These are phyloP conservation scores for Acropternis orthonyx DNA, from an alignment of 2,797 vertebrate species.

Conservation along the genomic window DNA sequence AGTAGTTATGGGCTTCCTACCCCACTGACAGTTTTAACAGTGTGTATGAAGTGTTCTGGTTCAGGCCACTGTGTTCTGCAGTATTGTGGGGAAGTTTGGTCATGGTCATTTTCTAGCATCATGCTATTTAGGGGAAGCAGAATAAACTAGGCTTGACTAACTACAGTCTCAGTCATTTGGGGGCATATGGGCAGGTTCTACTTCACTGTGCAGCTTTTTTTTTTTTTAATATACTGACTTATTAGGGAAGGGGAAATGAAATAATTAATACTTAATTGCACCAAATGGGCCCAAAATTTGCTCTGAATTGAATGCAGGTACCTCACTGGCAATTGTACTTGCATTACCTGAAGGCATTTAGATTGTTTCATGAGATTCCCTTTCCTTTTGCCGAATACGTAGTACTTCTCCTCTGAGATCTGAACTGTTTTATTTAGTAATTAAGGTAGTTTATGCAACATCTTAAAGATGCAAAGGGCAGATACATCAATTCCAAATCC, in stretches of 20 bases:
- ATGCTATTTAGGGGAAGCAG: not conserved
- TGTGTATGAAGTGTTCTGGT: not conserved
- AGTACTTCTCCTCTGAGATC: conserved; percentile 28
- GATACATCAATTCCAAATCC: conserved; percentile 20
- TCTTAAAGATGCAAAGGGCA: conserved; percentile 51
- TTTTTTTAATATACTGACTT: not conserved
- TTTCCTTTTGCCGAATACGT: conserved; percentile 4
- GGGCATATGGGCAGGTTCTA: not conserved
- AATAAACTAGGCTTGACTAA: not conserved
- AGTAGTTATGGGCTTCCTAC: not conserved
- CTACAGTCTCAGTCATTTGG: not conserved
- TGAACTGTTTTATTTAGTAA: conserved; percentile 52
- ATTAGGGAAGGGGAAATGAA: not conserved
- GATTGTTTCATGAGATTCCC: conserved; percentile 6
- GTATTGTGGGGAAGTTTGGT: not conserved
- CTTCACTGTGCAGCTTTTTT: not conserved
- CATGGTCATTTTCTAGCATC: not conserved
- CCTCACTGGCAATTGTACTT: not conserved
- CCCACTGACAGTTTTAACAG: not conserved
- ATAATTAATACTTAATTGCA: conserved; percentile 27
- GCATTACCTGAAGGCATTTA: conserved; percentile 38
- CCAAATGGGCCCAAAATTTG: not conserved
- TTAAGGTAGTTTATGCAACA: conserved; percentile 48
- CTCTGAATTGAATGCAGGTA: not conserved
- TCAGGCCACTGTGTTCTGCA: not conserved